Evolutionary conservation across 2,888 invertebrate species (phyloP), one percentile per base, ranked within the genome.

Genomic region (Tuberolachnus salignus): DNA sequence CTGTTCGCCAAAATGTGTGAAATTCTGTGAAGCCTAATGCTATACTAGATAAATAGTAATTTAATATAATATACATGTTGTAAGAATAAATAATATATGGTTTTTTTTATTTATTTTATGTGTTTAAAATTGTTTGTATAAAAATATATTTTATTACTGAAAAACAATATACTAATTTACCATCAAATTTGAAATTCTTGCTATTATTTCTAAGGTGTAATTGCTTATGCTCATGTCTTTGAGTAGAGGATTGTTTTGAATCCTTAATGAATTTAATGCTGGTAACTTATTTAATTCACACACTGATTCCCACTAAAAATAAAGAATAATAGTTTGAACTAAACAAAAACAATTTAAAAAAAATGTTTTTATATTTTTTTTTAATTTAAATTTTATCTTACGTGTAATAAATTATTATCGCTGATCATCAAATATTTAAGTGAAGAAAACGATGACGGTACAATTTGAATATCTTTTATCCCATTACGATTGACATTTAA

Each of bases 371-470:
- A 34, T 6, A 34, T 34, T 34, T 3, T 34, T 34, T 6, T 34
- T 34, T 4, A 34, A 34, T 34, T 34, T 34, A 34, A 46, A 46
- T 46, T 46, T 3, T 13, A 34, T 4, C 53, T 78, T 69, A 78
- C 69, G 14, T 59, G 21, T 61, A 51, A 51, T 51, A 78, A 67
- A 1, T 59, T n/a, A 69, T 78, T 78, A 61, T 69, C 34, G 49
- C 78, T 78, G n/a, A 78, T 69, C 78, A 78, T 78, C 26, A 78
- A 23, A 59, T 59, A 78, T 59, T 69, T 59, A n/a, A 78, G 69
- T 16, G 59, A 69, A 49, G 59, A 21, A 59, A 78, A 78, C 6
- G 69, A 67, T 23, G 69, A 59, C 3, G 34, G 49, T n/a, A 59
- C n/a, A 49, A 69, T 51, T 34, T 51, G 57, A 69, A 78, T 61